Percentiles rank a stretch among this genome's conserved stretches.
Conservation (phyloP, 2,113 vertebrate genomes). For the Ageneiosus marmoratus region DNA sequence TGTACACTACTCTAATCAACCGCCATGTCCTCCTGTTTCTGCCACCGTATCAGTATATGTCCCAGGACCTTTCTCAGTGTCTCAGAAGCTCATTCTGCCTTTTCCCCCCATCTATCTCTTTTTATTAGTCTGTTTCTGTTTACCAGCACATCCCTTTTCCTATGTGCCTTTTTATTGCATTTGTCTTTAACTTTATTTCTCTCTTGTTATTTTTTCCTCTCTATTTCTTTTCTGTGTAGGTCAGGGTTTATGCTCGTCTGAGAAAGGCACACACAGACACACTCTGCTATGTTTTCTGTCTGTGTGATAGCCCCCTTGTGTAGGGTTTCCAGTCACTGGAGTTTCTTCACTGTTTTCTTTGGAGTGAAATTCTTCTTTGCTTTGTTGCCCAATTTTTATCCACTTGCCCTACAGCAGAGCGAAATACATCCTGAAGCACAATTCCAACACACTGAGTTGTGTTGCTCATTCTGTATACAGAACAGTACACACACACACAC, state of each 20-base stretch:
- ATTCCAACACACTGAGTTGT: conserved; percentile 5
- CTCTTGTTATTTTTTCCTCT: background rate
- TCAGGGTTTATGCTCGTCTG: background rate
- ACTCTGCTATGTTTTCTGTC: background rate
- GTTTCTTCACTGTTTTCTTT: conserved; percentile 8
- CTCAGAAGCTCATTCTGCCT: conserved; percentile 18
- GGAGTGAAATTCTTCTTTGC: background rate
- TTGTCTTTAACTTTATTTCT: conserved; percentile 49
- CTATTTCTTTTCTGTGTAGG: background rate
- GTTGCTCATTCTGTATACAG: conserved; percentile 7
- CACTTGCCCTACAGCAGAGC: background rate
- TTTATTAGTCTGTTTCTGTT: conserved; percentile 17
- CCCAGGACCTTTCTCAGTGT: conserved; percentile 10
- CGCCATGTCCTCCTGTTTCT: conserved; percentile 7
- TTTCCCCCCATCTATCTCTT: conserved; percentile 15
- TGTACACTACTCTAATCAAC: conserved; percentile 18
- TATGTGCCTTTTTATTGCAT: conserved; percentile 16
- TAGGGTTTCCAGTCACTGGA: background rate
- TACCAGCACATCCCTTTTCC: conserved; percentile 14
- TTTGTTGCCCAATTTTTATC: background rate
- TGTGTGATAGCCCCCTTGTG: background rate
- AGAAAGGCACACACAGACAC: background rate
- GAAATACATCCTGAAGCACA: background rate
- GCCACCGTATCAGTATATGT: conserved; percentile 24
- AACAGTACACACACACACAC: conserved; percentile 38